Evolutionary conservation across 2,797 vertebrate species (phyloP), one percentile per base, ranked within the genome.

Genomic region (Heliangelus exortis): DNA sequence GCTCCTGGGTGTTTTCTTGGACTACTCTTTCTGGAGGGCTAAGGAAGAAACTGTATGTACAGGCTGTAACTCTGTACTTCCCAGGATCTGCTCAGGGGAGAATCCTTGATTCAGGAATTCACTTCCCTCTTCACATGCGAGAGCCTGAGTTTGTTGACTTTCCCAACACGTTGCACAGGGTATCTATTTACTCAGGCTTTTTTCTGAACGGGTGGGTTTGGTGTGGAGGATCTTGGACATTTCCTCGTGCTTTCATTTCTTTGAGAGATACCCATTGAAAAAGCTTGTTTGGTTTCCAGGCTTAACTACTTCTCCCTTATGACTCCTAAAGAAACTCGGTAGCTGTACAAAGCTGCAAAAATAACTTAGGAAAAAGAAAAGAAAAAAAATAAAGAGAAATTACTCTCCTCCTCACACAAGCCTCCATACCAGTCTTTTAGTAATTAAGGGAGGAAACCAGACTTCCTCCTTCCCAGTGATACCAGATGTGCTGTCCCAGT

Each of bases 401-500:
- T 43, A 29, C 14, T 81, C 31, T 87, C 78, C 66, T 95, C 89
- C 91, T 81, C 91, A 69, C 69, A 65, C 12, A 57, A 50, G 45
- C 39, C 50, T 95, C 72, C 69, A 34, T 57, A 87, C 89, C 91
- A 93, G 66, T 84, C 96, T 91, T 96, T 83, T 87, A 75, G 93
- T 87, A 96, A 96, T 93, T 92, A 94, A 84, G 91, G 95, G 92
- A 97, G 97, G 98, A 98, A 98, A 78, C 76, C 87, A 97, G 95
- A 95, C 93, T 97, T 97, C 97, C 95, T 97, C 74, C 96, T 96
- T 95, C 87, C 84, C n/a, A 3, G 84, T 65, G 76, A 84, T 78
- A 66, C 94, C 95, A 96, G 96, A 96, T 31, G 74, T 96, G 94
- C 83, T 7, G 62, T 66, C 63, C 50, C 2, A 5, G 90, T 50